phyloP scores from a whole-genome alignment of 2,113 vertebrate genomes.

The Corythoichthys haematopterus region DNA sequence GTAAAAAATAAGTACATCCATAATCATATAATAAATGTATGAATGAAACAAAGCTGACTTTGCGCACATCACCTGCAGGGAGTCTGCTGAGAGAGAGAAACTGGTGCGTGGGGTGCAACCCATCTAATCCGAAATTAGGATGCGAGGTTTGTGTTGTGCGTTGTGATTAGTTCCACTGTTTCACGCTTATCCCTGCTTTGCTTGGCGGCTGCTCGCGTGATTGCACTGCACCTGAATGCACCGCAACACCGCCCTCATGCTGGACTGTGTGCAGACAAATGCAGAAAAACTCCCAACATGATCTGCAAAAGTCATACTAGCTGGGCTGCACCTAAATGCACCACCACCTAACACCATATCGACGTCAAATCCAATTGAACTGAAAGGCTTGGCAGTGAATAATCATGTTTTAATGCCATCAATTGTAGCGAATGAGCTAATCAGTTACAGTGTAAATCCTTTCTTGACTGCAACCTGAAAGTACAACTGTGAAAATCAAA shows the following conservation, averaged over 20 bases:
- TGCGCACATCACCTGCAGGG: background rate
- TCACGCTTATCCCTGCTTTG: constrained; percentile 50
- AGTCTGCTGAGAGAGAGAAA: background rate
- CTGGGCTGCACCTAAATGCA: background rate
- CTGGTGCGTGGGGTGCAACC: constrained; percentile 14
- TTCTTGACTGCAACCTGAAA: background rate
- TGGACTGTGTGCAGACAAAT: background rate
- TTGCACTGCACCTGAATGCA: constrained; percentile 19
- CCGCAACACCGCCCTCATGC: background rate
- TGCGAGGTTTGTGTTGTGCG: constrained; percentile 44
- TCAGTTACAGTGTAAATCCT: background rate
- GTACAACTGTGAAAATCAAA: background rate
- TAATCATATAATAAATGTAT: background rate
- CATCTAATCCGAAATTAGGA: constrained; percentile 64
- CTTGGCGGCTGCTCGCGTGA: constrained; percentile 30
- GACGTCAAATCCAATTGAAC: no score
- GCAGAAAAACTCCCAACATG: background rate
- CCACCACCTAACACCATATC: no score
- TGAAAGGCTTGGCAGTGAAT: no score
- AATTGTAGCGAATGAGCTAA: no score
- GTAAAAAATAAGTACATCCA: background rate
- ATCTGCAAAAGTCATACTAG: background rate
- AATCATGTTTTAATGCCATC: background rate
- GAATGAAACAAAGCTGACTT: background rate
- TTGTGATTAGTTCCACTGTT: constrained; percentile 62